These are phyloP conservation scores for Ophion costatus DNA, from an alignment of 2,888 invertebrate genomes.

Conservation along the genomic window DNA sequence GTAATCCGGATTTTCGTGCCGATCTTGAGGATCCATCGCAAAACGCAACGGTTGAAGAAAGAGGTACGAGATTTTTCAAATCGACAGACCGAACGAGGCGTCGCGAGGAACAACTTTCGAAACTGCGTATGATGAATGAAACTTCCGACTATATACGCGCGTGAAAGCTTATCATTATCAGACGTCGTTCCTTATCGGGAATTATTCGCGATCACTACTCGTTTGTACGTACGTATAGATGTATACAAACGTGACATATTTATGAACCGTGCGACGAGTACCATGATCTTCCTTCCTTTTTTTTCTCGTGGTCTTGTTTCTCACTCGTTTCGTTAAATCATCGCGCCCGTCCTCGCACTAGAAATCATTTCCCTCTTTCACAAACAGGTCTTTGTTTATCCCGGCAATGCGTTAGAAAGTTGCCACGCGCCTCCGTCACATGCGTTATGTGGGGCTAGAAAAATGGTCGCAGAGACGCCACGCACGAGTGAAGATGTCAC, in stretches of 20 bases:
- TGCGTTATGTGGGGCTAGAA: slow-evolving; percentile 4
- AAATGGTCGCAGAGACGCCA: slow-evolving; percentile 38
- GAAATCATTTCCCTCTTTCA: slow-evolving; percentile 76
- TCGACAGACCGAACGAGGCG: background rate
- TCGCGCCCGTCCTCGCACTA: slow-evolving; percentile 57
- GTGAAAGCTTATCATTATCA: slow-evolving; percentile 48
- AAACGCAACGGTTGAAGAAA: no score
- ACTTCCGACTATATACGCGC: slow-evolving; percentile 7
- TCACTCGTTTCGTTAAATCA: slow-evolving; percentile 60
- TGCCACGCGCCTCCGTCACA: slow-evolving; percentile 60
- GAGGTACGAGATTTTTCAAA: no score
- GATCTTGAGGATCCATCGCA: no score
- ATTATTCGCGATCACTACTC: background rate
- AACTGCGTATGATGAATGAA: slow-evolving; percentile 13
- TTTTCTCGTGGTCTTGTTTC: slow-evolving; percentile 19
- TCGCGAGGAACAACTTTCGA: slow-evolving; percentile 10
- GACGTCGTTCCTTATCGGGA: slow-evolving; percentile 12
- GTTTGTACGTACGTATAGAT: background rate
- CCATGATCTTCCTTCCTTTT: background rate
- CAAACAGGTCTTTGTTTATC: slow-evolving; percentile 72
- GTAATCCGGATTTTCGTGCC: no score
- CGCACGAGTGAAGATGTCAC: slow-evolving; percentile 60
- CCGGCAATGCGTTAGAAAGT: slow-evolving; percentile 74
- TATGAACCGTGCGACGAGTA: background rate
- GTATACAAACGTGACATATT: background rate